Base-by-base conservation (phyloP, 2,888 invertebrate genomes). In the Ditula angustiorana region DNA sequence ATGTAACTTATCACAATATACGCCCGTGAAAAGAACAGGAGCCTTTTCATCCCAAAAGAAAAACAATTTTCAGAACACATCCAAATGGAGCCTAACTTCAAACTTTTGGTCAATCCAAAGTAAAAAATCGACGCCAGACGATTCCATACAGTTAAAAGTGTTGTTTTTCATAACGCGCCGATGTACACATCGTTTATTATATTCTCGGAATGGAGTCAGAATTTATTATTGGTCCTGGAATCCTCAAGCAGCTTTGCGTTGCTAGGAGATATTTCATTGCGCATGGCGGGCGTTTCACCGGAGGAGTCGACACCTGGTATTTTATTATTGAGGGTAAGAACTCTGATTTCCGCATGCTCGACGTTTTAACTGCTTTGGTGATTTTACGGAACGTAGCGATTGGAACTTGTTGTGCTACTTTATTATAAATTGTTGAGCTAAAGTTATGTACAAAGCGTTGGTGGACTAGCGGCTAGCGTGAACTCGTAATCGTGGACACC, bases 241-340 rank as follows among this genome's bases (percentile, higher is more conserved):
- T 35, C 23, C 11, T 50, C 28, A 50, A 50, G 50, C 11, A 21
- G 28, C 11, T 30, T n/a, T 1, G 19, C 23, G 53, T 41, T 56
- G 56, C 44, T 28, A 19, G 41, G 37, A 41, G 56, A 56, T 35
- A 53, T 33, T 23, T 33, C 23, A 53, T 35, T 11, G 8, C n/a
- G n/a, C n/a, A n/a, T 16, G 23, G 19, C 28, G 50, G 19, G 30
- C 3, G n/a, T n/a, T 28, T 50, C 23, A 4, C 53, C n/a, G 8
- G 13, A 13, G 53, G 3, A 41, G 41, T 41, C 41, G 19, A 41
- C 41, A 41, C 41, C 41, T 41, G 41, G 19, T 41, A 41, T 41
- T 41, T 19, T 41, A 41, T 41, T 41, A 41, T 41, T 41, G 19
- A 41, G 10, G 7, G 10, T 41, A 41, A 19, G 10, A 1, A 35